Conservation (phyloP, 1,140 invertebrate species). For the Pseudomyrmex sp. region DNA sequence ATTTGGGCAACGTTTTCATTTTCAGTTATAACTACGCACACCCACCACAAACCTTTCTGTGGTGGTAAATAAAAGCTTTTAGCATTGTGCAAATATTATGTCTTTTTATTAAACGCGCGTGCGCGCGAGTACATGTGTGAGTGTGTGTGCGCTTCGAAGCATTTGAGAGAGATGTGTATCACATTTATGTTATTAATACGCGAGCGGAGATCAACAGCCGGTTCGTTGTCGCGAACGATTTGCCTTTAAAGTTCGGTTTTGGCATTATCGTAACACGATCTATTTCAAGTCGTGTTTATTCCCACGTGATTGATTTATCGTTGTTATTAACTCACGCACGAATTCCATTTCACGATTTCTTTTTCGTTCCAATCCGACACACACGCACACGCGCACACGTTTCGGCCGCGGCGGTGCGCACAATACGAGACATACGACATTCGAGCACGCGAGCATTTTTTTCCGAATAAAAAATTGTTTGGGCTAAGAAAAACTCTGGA, state of each 20-base stretch:
- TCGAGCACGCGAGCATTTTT: not conserved
- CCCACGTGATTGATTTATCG: constrained; percentile 43
- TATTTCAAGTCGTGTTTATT: constrained; percentile 42
- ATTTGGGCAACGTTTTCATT: constrained; percentile 51
- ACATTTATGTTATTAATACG: constrained; percentile 49
- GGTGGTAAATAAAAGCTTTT: constrained; percentile 54
- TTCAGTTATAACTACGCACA: constrained; percentile 11
- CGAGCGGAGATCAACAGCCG: constrained; percentile 35
- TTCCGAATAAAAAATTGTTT: not conserved
- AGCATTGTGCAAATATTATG: constrained; percentile 49
- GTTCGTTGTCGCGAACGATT: constrained; percentile 28
- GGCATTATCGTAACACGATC: constrained; percentile 43
- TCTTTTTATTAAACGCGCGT: constrained; percentile 33
- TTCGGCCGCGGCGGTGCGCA: no score
- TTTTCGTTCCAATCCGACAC: constrained; percentile 1
- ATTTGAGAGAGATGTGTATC: constrained; percentile 16
- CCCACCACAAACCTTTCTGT: not conserved
- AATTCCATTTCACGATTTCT: constrained; percentile 3
- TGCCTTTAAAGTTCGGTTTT: constrained; percentile 30
- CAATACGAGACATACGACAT: not conserved
- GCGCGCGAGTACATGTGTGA: no score
- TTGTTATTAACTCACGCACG: not conserved
- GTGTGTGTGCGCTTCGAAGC: not conserved
- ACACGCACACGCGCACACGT: no score
- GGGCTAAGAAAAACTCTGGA: not conserved